Conservation (phyloP, 35 echinoderm and acorn worm genomes). For the Acanthaster planci region DNA sequence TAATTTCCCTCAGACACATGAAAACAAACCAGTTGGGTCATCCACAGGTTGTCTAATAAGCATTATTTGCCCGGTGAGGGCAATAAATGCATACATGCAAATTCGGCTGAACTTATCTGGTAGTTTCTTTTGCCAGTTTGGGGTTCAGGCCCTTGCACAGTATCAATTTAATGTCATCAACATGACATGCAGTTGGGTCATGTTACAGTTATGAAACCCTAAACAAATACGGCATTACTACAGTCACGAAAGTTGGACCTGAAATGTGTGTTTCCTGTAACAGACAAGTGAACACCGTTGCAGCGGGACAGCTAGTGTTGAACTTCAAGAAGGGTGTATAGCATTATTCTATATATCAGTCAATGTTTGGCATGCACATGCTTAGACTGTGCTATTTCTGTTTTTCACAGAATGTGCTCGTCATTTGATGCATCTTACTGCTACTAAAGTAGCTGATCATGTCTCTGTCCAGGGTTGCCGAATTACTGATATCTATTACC, state of each 20-base stretch:
- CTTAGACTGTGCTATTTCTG: too few relatives aligned
- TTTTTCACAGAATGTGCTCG: conserved; percentile 35
- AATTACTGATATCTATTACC: conserved; percentile 60
- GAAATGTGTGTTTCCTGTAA: too few relatives aligned
- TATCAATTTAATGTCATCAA: background rate
- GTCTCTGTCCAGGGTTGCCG: conserved; percentile 48
- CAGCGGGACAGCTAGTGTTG: too few relatives aligned
- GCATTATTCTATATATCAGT: too few relatives aligned
- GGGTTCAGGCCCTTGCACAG: background rate
- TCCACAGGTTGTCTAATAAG: too few relatives aligned
- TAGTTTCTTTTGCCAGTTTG: conserved; percentile 5
- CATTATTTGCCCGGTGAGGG: background rate
- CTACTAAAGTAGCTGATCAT: conserved; percentile 46
- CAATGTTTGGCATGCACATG: too few relatives aligned
- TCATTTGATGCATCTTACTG: conserved; percentile 59
- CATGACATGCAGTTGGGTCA: too few relatives aligned
- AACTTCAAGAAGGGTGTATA: too few relatives aligned
- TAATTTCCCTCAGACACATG: background rate
- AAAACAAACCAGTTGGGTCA: background rate
- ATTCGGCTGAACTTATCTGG: background rate
- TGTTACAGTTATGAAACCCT: too few relatives aligned
- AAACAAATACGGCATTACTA: too few relatives aligned
- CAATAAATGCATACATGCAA: background rate
- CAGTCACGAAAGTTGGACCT: too few relatives aligned
- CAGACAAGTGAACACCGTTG: too few relatives aligned